Conservation (phyloP, 2,113 vertebrate species). For the Xenus cinereus region DNA sequence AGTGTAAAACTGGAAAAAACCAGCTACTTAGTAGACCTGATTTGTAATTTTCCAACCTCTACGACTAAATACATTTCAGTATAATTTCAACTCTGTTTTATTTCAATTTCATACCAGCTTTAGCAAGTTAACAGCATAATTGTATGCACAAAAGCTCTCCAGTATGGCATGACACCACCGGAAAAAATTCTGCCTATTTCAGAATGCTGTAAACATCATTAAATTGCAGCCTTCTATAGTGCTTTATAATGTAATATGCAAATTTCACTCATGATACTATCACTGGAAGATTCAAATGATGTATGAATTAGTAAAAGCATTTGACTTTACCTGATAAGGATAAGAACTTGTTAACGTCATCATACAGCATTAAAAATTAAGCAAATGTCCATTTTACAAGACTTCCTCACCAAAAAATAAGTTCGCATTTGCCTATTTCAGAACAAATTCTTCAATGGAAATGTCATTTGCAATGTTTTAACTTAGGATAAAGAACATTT, state of each 20-base stretch:
- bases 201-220: constrained; percentile 80
- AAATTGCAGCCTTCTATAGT: constrained; percentile 76
- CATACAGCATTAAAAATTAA: not conserved
- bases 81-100: constrained; percentile 51
- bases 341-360: not conserved
- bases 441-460: not conserved
- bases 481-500: not conserved
- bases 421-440: not conserved
- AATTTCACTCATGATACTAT: constrained; percentile 51
- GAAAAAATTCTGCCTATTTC: constrained; percentile 53
- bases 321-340: not conserved
- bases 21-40: not conserved
- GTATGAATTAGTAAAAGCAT: not conserved
- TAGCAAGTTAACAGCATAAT: constrained; percentile 72
- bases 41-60: constrained; percentile 53
- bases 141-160: constrained; percentile 62
- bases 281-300: not conserved
- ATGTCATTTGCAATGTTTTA: not conserved
- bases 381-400: not conserved
- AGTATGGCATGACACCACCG: constrained; percentile 35
- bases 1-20: not conserved
- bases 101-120: constrained; percentile 64
- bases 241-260: constrained; percentile 78
- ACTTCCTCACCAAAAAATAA: not conserved
- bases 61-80: constrained; percentile 27